phyloP scores from a whole-genome alignment of 2,888 invertebrate genomes.

The Amphipoea lucens region DNA sequence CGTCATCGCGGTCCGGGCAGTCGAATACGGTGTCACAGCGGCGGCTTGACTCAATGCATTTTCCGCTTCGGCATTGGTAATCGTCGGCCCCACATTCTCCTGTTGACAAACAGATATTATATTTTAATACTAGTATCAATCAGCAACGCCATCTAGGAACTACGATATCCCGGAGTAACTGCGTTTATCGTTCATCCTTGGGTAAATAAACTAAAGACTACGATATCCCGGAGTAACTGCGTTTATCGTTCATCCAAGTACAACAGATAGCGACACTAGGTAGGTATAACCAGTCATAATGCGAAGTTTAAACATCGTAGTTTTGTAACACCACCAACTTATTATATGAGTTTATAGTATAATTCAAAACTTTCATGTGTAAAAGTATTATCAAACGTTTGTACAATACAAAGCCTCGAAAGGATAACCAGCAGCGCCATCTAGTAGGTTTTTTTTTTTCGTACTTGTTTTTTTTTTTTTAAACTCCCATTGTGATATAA shows the following conservation, averaged over 20 bases:
- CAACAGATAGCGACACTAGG: neutral
- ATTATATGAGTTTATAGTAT: neutral
- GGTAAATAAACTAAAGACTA: too few species aligned
- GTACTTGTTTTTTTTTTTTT: neutral
- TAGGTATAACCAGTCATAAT: neutral
- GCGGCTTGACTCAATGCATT: conserved; percentile 88
- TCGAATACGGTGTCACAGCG: conserved; percentile 91
- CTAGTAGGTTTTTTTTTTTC: neutral
- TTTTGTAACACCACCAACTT: neutral
- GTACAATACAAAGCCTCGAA: neutral
- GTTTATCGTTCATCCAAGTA: neutral
- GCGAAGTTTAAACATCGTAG: too few species aligned
- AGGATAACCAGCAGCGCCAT: neutral
- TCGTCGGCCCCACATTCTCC: conserved; percentile 84
- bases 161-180: neutral
- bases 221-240: neutral
- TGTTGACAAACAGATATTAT: conserved; percentile 72
- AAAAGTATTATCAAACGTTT: neutral
- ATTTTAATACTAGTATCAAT: neutral
- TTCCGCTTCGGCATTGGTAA: conserved; percentile 89
- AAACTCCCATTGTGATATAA: neutral
- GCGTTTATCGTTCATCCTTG: neutral
- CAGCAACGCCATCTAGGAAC: conserved; percentile 31
- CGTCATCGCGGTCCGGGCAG: conserved; percentile 91
- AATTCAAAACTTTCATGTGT: too few species aligned